A percentile compares a stretch with the other conserved stretches of the same genome.
These are phyloP conservation scores for Oxyscelio sp. DNA, from an alignment of 2,888 invertebrate species.

Conservation along the genomic window DNA sequence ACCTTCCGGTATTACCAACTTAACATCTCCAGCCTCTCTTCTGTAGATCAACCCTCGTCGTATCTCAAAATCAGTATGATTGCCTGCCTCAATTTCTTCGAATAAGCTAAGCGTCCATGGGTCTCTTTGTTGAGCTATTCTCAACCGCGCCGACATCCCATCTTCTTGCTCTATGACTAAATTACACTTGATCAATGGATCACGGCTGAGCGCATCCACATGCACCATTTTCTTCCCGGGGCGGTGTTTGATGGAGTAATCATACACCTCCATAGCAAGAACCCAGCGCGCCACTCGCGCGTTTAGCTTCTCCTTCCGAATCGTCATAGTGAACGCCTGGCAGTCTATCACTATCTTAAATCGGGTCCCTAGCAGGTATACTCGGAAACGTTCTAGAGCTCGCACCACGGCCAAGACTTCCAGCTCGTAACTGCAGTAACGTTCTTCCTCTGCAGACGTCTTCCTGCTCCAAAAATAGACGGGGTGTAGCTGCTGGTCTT, in stretches of 20 bases:
- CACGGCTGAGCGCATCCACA: slow-evolving; percentile 34
- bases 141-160: background rate
- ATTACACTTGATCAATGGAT: background rate
- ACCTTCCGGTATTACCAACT: slow-evolving; percentile 5
- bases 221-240: slow-evolving; percentile 36
- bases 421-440: too few relatives aligned
- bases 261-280: slow-evolving; percentile 21
- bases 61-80: too few relatives aligned
- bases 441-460: slow-evolving; percentile 33
- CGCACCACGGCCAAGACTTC: slow-evolving; percentile 54
- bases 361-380: slow-evolving; percentile 12
- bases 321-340: slow-evolving; percentile 40
- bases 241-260: slow-evolving; percentile 28
- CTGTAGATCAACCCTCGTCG: background rate
- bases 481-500: slow-evolving; percentile 47
- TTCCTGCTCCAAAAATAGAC: too few relatives aligned
- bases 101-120: background rate
- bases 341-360: too few relatives aligned
- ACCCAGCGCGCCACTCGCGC: slow-evolving; percentile 51
- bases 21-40: background rate
- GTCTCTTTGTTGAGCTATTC: slow-evolving; percentile 8
- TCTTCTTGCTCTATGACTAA: background rate
- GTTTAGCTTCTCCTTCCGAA: slow-evolving; percentile 28
- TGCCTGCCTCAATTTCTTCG: background rate
- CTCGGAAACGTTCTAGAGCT: background rate